Conservation (phyloP, 2,888 invertebrate genomes). For the Conchocele bisecta region DNA sequence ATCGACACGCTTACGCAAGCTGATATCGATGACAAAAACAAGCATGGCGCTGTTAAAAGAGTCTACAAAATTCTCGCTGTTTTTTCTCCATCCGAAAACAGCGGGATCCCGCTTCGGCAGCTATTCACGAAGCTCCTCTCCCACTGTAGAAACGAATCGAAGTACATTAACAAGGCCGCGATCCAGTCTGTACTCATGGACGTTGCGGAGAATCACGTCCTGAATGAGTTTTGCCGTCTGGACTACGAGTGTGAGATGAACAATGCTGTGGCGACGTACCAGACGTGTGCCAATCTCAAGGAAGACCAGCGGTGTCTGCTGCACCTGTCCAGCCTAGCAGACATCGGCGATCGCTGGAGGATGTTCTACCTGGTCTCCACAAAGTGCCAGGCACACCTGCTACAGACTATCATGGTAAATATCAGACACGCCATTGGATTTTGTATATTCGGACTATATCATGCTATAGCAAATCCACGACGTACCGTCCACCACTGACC, state of each 20-base stretch:
- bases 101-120: constrained; percentile 66
- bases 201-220: constrained; percentile 59
- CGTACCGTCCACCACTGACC: too few relatives aligned
- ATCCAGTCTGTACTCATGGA: constrained; percentile 71
- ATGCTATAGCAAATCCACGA: too few relatives aligned
- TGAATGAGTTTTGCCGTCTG: constrained; percentile 70
- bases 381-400: constrained; percentile 70
- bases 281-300: constrained; percentile 54
- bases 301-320: constrained; percentile 67
- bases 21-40: constrained; percentile 41
- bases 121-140: constrained; percentile 68
- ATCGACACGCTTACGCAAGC: constrained; percentile 59
- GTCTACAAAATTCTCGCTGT: constrained; percentile 67
- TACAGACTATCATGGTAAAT: constrained; percentile 74
- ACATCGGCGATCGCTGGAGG: constrained; percentile 68
- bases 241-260: constrained; percentile 62
- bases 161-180: constrained; percentile 54
- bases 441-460: too few relatives aligned
- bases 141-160: constrained; percentile 40
- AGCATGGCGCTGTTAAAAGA: constrained; percentile 29
- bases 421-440: too few relatives aligned
- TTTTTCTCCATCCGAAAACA: constrained; percentile 67
- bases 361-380: constrained; percentile 66
- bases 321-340: constrained; percentile 54
- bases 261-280: constrained; percentile 47